Percentiles rank a stretch among this genome's conserved stretches.
Evolutionary conservation across 2,888 invertebrate genomes (phyloP).

Genomic region (Orthonychiurus folsomi): DNA sequence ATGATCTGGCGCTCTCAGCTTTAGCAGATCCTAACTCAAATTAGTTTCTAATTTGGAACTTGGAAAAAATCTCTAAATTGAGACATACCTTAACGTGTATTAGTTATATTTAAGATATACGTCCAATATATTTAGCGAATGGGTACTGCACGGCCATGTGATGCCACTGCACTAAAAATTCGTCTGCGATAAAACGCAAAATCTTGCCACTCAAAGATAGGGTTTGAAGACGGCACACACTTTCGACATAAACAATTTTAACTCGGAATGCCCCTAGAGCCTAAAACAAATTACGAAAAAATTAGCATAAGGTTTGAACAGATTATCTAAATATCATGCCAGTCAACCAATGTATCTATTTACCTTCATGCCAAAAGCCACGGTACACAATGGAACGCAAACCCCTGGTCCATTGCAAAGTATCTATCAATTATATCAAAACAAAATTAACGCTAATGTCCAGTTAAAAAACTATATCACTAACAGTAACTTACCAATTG

Average conservation of each 20-base stretch:
- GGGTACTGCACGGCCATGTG: conserved; percentile 57
- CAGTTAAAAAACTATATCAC: too few species aligned
- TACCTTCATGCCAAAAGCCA: conserved; percentile 46
- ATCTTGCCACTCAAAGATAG: conserved; percentile 84
- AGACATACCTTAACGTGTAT: not conserved
- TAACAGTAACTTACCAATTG: conserved; percentile 40
- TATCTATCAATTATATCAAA: conserved; percentile 45
- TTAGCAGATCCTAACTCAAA: too few species aligned
- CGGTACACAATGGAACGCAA: conserved; percentile 80
- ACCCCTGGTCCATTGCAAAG: conserved; percentile 95
- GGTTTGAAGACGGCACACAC: conserved; percentile 82
- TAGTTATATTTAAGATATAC: not conserved
- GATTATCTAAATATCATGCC: not conserved
- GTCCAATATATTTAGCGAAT: not conserved
- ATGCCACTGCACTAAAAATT: conserved; percentile 90
- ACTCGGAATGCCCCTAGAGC: conserved; percentile 54
- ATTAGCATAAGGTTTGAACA: not conserved
- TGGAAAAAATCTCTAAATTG: too few species aligned
- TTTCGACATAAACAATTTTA: conserved; percentile 84
- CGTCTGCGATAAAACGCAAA: conserved; percentile 70
- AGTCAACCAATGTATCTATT: conserved; percentile 1
- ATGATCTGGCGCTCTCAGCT: too few species aligned
- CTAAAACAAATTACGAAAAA: conserved; percentile 31
- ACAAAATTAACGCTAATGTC: not conserved
- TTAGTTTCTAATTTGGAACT: too few species aligned